Evolutionary conservation across 2,888 invertebrate species (phyloP), one percentile per base, ranked within the genome.

Genomic region (Plebejus argus): DNA sequence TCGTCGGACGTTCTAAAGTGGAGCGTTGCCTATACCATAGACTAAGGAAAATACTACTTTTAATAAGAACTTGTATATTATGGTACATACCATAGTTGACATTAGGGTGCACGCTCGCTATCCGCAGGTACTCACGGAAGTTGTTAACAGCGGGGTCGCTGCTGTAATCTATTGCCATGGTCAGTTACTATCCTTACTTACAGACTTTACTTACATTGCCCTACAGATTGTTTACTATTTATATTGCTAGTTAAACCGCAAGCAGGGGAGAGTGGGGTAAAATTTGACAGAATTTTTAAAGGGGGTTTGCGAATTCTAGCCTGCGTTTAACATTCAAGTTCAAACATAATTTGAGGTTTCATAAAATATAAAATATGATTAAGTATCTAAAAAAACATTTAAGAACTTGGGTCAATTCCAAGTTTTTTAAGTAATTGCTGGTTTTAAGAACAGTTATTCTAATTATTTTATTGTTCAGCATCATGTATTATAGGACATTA

Each of bases 81-180:
- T 56, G 7, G 56, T 76, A 70, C 53, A 86, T 91, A 97, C 97
- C 96, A 86, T 97, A 97, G 87, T 97, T 95, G 77, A 97, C 93
- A 83, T 96, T 91, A 0, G 97, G 97, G 77, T 97, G 97, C 18
- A 96, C 96, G 61, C 96, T 96, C 76, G 96, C 96, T 78, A 97
- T 96, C 78, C 95, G 90, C 58, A 97, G 89, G 88, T 97, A 97
- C 83, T 96, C 95, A 80, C 96, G 94, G 83, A 97, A 96, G 85
- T 95, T 96, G 77, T 92, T 95, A 79, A 97, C 96, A 35, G 96
- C 95, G 76, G 94, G 86, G 70, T 92, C 84, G 23, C 82, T 83
- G 71, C 83, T 84, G 82, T 85, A 86, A 78, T 89, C 85, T 20
- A 35, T 58, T 23, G 78, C 70, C 82, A 80, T 80, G 18, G 8